Conservation (phyloP, 2,888 invertebrate genomes). For the Lobophora halterata region DNA sequence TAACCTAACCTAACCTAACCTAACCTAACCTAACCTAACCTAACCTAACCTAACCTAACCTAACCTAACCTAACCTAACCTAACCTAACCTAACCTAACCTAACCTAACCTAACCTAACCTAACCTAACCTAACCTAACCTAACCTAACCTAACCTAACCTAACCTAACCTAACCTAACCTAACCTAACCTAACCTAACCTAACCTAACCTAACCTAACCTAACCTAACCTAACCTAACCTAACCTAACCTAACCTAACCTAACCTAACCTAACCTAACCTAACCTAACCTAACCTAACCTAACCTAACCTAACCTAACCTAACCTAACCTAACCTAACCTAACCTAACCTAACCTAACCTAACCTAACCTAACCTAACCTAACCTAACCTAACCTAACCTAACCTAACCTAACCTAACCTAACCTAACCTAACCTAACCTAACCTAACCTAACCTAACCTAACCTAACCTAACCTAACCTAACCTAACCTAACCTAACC, state of each 20-base stretch:
- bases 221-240: constrained; percentile 21
- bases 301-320: constrained; percentile 12
- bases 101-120: constrained; percentile 15
- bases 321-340: constrained; percentile 21
- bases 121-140: constrained; percentile 14
- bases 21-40: constrained; percentile 17
- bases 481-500: constrained; percentile 12
- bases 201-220: constrained; percentile 11
- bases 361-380: constrained; percentile 17
- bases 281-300: constrained; percentile 7
- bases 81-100: constrained; percentile 14
- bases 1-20: constrained; percentile 15
- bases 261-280: constrained; percentile 6
- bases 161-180: constrained; percentile 10
- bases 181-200: constrained; percentile 7
- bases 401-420: constrained; percentile 18
- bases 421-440: constrained; percentile 13
- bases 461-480: constrained; percentile 6
- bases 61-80: constrained; percentile 17
- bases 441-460: constrained; percentile 12
- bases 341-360: constrained; percentile 12
- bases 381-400: constrained; percentile 19
- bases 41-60: constrained; percentile 14
- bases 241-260: constrained; percentile 20
- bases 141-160: constrained; percentile 24